These are phyloP conservation scores for Coronaproctus castanopsis DNA, from an alignment of 2,888 invertebrate species.

Conservation along the genomic window DNA sequence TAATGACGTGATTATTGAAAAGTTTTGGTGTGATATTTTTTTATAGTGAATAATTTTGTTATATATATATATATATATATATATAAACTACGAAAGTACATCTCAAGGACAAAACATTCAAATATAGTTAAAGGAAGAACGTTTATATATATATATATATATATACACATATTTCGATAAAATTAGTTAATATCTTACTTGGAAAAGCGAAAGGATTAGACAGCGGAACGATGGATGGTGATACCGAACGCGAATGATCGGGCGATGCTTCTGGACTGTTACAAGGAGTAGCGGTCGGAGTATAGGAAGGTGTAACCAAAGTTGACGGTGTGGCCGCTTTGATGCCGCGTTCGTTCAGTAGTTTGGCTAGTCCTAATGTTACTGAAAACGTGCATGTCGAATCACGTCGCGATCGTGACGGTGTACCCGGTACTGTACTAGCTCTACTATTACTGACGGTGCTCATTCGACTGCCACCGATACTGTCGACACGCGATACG, in stretches of 20 bases:
- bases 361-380: slow-evolving; percentile 49
- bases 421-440: slow-evolving; percentile 27
- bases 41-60: too few relatives aligned
- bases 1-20: too few relatives aligned
- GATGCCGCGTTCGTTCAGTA: slow-evolving; percentile 57
- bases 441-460: slow-evolving; percentile 33
- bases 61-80: too few relatives aligned
- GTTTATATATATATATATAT: too few relatives aligned
- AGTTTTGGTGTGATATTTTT: too few relatives aligned
- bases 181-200: too few relatives aligned
- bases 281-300: slow-evolving; percentile 70
- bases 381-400: slow-evolving; percentile 60
- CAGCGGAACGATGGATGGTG: slow-evolving; percentile 30
- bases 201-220: slow-evolving; percentile 34
- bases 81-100: too few relatives aligned
- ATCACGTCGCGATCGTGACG: slow-evolving; percentile 45
- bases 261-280: slow-evolving; percentile 49
- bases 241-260: slow-evolving; percentile 37
- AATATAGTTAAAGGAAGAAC: too few relatives aligned
- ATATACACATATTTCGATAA: too few relatives aligned
- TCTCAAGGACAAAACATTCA: too few relatives aligned
- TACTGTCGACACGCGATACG: too few relatives aligned
- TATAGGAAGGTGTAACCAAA: slow-evolving; percentile 42
- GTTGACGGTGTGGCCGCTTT: slow-evolving; percentile 50
- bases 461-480: slow-evolving; percentile 42